phyloP scores from a whole-genome alignment of 1,140 invertebrate species.

The Gryon sp. region DNA sequence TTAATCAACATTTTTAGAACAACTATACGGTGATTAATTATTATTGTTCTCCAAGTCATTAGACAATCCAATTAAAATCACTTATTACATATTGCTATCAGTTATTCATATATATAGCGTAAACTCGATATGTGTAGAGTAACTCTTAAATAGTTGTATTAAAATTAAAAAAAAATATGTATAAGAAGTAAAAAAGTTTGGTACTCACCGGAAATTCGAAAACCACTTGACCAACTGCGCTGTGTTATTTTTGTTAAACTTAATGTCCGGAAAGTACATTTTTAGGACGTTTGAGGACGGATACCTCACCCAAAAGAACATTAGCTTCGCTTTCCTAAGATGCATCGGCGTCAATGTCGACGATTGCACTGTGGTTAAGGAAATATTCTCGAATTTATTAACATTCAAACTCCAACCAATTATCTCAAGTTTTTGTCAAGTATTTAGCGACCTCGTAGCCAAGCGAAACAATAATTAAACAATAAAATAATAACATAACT shows the following conservation, averaged over 20 bases:
- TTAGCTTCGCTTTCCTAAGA: conserved; percentile 99
- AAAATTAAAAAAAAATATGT: background rate
- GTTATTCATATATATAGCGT: too few species aligned
- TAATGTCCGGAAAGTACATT: conserved; percentile 99
- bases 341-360: conserved; percentile 99
- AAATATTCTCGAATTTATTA: conserved; percentile 73
- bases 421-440: conserved; percentile 50
- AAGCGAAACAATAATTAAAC: background rate
- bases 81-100: too few species aligned
- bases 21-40: too few species aligned
- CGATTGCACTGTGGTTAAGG: conserved; percentile 92
- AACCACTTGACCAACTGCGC: conserved; percentile 99
- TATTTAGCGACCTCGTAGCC: conserved; percentile 1
- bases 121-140: too few species aligned
- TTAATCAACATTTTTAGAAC: too few species aligned
- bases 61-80: too few species aligned
- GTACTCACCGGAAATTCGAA: conserved; percentile 98
- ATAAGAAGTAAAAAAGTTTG: background rate
- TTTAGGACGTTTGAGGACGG: conserved; percentile 98
- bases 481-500: too few species aligned
- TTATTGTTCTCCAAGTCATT: too few species aligned
- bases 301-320: conserved; percentile 99
- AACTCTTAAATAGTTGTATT: background rate
- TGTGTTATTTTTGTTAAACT: conserved; percentile 99
- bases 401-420: conserved; percentile 21